Conservation (phyloP, 2,888 invertebrate species). For the Thymelicus lineola region DNA sequence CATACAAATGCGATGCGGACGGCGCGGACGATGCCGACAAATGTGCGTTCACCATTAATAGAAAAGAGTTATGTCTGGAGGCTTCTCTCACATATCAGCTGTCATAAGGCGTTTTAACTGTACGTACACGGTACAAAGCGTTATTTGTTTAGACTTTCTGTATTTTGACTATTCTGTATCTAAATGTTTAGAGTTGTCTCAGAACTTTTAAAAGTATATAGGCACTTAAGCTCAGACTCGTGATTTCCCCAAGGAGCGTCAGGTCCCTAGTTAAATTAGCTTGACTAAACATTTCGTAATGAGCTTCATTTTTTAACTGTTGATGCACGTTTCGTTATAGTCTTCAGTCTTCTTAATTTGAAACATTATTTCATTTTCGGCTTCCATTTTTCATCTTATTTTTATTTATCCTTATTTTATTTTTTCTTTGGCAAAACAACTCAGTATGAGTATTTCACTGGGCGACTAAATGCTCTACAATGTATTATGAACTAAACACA, state of each 20-base stretch:
- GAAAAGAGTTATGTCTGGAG: background rate
- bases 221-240: conserved; percentile 62
- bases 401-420: background rate
- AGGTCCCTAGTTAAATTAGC: conserved; percentile 74
- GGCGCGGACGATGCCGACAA: too few species aligned
- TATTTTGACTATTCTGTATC: background rate
- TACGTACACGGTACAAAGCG: background rate
- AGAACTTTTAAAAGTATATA: conserved; percentile 63
- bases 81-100: background rate
- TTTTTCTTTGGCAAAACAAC: too few species aligned
- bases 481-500: too few species aligned
- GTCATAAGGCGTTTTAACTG: background rate
- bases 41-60: too few species aligned
- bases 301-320: conserved; percentile 37
- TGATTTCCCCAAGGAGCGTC: conserved; percentile 66
- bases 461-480: too few species aligned
- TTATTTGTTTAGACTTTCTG: background rate
- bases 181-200: conserved; percentile 49
- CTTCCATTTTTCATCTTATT: background rate
- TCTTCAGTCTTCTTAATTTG: conserved; percentile 16
- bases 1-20: too few species aligned
- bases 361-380: conserved; percentile 21
- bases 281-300: conserved; percentile 66
- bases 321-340: conserved; percentile 24
- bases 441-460: too few species aligned